A percentile compares a stretch with the other conserved stretches of the same genome.
These are phyloP conservation scores for Notamacropus eugenii DNA, from an alignment of 2,797 vertebrate species.

Conservation along the genomic window DNA sequence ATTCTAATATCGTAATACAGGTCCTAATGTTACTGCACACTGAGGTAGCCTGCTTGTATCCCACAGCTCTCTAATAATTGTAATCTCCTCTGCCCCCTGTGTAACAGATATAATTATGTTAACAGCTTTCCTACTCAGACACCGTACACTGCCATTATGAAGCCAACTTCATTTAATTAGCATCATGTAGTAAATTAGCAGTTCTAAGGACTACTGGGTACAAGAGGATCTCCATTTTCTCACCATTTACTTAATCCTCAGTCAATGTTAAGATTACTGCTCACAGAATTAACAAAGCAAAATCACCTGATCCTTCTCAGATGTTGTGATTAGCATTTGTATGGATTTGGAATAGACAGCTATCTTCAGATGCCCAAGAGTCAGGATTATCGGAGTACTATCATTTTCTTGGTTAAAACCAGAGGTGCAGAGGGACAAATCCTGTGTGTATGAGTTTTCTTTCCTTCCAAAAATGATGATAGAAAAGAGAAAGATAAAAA, in stretches of 20 bases:
- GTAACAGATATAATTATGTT: slow-evolving; percentile 85
- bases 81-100: slow-evolving; percentile 81
- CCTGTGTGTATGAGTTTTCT: slow-evolving; percentile 2
- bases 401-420: slow-evolving; percentile 46
- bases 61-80: slow-evolving; percentile 83
- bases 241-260: slow-evolving; percentile 85
- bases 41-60: slow-evolving; percentile 71
- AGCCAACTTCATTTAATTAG: slow-evolving; percentile 86
- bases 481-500: slow-evolving; percentile 41
- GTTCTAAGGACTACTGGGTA: slow-evolving; percentile 83
- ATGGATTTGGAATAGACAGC: slow-evolving; percentile 63
- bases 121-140: slow-evolving; percentile 83
- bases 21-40: slow-evolving; percentile 70
- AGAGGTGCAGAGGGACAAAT: slow-evolving; percentile 38
- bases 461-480: slow-evolving; percentile 22
- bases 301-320: slow-evolving; percentile 65
- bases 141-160: slow-evolving; percentile 85
- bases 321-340: slow-evolving; percentile 62
- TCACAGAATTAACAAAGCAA: slow-evolving; percentile 78
- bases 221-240: slow-evolving; percentile 84
- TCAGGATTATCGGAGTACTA: slow-evolving; percentile 48
- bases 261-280: slow-evolving; percentile 82
- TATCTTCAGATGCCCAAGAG: slow-evolving; percentile 53
- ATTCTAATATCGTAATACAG: slow-evolving; percentile 73
- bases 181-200: slow-evolving; percentile 86